These are phyloP conservation scores for Drosophila elegans DNA, from an alignment of 1,140 invertebrate species.

Conservation along the genomic window DNA sequence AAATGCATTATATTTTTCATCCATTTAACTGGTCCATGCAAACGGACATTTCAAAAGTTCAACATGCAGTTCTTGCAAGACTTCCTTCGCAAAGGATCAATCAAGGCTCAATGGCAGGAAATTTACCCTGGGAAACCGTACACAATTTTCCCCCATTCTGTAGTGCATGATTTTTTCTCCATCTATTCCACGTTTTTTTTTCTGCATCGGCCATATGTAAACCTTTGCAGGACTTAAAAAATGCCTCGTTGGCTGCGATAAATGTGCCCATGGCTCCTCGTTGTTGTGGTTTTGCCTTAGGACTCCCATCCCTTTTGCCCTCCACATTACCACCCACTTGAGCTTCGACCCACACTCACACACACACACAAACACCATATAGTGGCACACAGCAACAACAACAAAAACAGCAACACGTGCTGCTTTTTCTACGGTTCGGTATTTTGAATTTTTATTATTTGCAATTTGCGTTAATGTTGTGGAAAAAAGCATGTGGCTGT, in stretches of 20 bases:
- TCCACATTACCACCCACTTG: conserved; percentile 2
- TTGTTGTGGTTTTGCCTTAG: conserved; percentile 68
- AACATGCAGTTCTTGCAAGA: conserved; percentile 10
- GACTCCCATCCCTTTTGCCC: conserved; percentile 23
- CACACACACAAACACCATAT: conserved; percentile 25
- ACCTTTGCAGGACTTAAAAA: conserved; percentile 73
- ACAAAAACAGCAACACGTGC: conserved; percentile 72
- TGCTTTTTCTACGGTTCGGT: conserved; percentile 74
- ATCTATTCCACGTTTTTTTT: conserved; percentile 19
- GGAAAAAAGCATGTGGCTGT: conserved; percentile 83
- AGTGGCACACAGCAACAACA: conserved; percentile 32
- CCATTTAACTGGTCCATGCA: no score
- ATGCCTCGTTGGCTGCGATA: conserved; percentile 73
- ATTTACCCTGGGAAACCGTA: conserved; percentile 22
- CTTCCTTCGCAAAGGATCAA: conserved; percentile 32
- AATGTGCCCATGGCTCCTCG: conserved; percentile 69
- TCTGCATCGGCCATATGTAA: conserved; percentile 18
- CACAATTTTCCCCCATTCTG: conserved; percentile 6
- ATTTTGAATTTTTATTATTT: conserved; percentile 84
- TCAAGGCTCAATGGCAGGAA: conserved; percentile 30
- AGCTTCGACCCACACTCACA: not conserved
- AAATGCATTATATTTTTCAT: no score
- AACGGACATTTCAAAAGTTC: no score
- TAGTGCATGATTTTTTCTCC: conserved; percentile 31
- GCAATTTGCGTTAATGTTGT: conserved; percentile 84